phyloP scores from a whole-genome alignment of 1,140 invertebrate species.

The Acromyrmex heyeri region DNA sequence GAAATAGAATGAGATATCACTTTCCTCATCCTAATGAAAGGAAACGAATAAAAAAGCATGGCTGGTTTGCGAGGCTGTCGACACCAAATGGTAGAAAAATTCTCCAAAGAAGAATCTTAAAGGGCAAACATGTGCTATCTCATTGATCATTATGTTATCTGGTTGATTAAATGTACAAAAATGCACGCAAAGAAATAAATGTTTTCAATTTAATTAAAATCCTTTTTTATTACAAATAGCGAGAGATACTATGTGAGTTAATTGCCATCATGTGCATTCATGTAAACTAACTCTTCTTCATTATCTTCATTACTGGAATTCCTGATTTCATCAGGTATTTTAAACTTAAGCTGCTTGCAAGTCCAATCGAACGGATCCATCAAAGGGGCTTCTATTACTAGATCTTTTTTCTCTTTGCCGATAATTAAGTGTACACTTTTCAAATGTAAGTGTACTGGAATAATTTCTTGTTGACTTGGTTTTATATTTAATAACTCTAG shows the following conservation, averaged over 20 bases:
- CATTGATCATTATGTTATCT: constrained; percentile 87
- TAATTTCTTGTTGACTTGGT: constrained; percentile 72
- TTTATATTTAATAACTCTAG: constrained; percentile 66
- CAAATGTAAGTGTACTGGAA: constrained; percentile 85
- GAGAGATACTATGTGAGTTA: constrained; percentile 25
- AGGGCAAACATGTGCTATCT: constrained; percentile 90
- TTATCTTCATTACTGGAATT: background rate
- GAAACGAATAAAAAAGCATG: constrained; percentile 90
- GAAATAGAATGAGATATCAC: constrained; percentile 88
- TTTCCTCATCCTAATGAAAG: constrained; percentile 92
- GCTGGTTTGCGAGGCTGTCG: constrained; percentile 90
- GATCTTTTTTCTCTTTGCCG: constrained; percentile 56
- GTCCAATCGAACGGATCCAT: constrained; percentile 83
- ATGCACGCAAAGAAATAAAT: constrained; percentile 37
- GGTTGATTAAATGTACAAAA: background rate
- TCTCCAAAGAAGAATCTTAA: constrained; percentile 92
- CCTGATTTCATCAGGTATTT: constrained; percentile 36
- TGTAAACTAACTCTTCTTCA: background rate
- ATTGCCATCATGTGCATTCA: constrained; percentile 16
- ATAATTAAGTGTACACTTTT: constrained; percentile 76
- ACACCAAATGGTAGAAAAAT: constrained; percentile 89
- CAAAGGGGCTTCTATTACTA: constrained; percentile 81
- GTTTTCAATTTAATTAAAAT: constrained; percentile 6
- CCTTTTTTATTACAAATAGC: constrained; percentile 10
- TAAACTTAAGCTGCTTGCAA: constrained; percentile 76